phyloP scores from a whole-genome alignment of 2,113 vertebrate species.

The Scomber japonicus region DNA sequence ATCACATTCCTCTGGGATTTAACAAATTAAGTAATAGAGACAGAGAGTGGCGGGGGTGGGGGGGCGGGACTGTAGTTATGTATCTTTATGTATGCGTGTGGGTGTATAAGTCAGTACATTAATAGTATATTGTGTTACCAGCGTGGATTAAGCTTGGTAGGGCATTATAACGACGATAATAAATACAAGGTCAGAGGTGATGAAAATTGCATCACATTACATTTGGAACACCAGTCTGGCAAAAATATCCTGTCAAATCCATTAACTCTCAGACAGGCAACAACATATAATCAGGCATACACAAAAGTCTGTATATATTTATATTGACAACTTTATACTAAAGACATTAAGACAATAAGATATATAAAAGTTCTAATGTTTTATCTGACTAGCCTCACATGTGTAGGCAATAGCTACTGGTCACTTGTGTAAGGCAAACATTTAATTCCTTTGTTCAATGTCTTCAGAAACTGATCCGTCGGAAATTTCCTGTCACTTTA shows the following conservation, averaged over 20 bases:
- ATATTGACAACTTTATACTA: no score
- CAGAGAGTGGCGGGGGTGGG: neutral
- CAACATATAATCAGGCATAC: neutral
- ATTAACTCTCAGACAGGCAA: conserved; percentile 2
- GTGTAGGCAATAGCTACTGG: neutral
- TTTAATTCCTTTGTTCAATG: neutral
- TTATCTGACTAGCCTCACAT: no score
- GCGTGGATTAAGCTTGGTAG: neutral
- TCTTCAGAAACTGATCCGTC: neutral
- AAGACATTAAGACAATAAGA: no score
- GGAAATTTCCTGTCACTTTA: conserved; percentile 19
- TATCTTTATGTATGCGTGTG: neutral
- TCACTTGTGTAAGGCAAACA: neutral
- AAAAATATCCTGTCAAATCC: neutral
- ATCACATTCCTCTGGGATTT: conserved; percentile 19
- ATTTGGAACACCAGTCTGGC: neutral
- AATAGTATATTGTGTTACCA: conserved; percentile 1
- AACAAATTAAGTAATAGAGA: conserved; percentile 28
- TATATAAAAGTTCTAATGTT: no score
- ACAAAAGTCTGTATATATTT: no score
- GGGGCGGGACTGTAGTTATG: neutral
- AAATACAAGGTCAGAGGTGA: conserved; percentile 9
- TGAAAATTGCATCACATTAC: neutral
- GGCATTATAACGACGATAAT: neutral
- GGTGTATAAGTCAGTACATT: neutral